Evolutionary conservation across 2,888 invertebrate species (phyloP).

Genomic region (Amphipyra berbera): DNA sequence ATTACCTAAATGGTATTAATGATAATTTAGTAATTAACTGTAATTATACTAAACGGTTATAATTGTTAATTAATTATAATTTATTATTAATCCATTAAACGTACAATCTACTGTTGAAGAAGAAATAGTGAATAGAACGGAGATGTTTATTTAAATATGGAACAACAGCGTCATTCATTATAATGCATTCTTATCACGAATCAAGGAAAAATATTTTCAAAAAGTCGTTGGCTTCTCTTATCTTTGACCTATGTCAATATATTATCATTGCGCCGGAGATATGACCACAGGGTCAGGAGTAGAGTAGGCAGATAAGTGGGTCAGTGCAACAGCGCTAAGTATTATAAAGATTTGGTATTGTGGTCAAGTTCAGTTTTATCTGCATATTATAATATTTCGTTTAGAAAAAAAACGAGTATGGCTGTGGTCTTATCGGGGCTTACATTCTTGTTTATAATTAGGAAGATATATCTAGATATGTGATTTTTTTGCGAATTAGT

Average conservation of each 20-base stretch:
- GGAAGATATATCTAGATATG: neutral
- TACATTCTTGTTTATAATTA: neutral
- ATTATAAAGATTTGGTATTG: slow-evolving; percentile 72
- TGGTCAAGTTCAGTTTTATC: slow-evolving; percentile 85
- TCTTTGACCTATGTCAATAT: slow-evolving; percentile 76
- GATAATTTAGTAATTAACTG: slow-evolving; percentile 10
- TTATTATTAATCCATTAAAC: slow-evolving; percentile 43
- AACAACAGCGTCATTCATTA: slow-evolving; percentile 64
- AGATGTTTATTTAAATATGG: slow-evolving; percentile 30
- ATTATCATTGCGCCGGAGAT: slow-evolving; percentile 75
- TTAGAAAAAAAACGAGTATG: slow-evolving; percentile 17
- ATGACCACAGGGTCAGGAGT: slow-evolving; percentile 79
- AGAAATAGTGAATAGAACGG: slow-evolving; percentile 3
- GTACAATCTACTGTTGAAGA: slow-evolving; percentile 18
- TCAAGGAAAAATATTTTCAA: slow-evolving; percentile 80
- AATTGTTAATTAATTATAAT: slow-evolving; percentile 38
- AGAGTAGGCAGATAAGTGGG: slow-evolving; percentile 80
- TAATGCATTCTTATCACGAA: slow-evolving; percentile 68
- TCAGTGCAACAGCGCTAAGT: slow-evolving; percentile 76
- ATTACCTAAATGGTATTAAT: slow-evolving; percentile 10
- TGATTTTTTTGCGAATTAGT: neutral
- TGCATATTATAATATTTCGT: slow-evolving; percentile 29
- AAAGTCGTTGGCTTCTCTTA: slow-evolving; percentile 83
- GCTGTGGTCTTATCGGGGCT: slow-evolving; percentile 30
- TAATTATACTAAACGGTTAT: slow-evolving; percentile 26